Evolutionary conservation across 2,888 invertebrate genomes (phyloP).

Genomic region (Artemia sp.): DNA sequence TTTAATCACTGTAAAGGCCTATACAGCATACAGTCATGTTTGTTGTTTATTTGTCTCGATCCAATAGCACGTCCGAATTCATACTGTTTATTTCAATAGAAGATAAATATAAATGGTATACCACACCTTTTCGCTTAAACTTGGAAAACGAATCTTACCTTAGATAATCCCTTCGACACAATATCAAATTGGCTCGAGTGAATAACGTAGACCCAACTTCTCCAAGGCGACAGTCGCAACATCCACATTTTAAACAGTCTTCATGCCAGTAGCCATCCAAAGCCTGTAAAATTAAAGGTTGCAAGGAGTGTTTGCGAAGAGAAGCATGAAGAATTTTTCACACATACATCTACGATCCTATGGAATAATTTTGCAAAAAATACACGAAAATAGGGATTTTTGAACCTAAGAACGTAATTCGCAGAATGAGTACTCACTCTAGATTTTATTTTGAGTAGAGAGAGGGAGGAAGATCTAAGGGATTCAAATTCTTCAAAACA

Average conservation of each 20-base stretch:
- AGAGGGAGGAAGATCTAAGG: too few relatives aligned
- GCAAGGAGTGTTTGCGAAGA: too few relatives aligned
- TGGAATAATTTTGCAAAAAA: background rate
- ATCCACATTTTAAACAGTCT: slow-evolving; percentile 77
- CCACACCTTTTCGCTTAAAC: too few relatives aligned
- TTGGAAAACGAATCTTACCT: slow-evolving; percentile 40
- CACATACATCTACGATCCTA: background rate
- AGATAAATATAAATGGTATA: too few relatives aligned
- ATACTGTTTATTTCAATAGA: too few relatives aligned
- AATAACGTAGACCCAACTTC: slow-evolving; percentile 80
- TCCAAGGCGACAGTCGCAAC: slow-evolving; percentile 80
- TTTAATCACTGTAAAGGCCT: too few relatives aligned
- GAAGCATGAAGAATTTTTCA: slow-evolving; percentile 38
- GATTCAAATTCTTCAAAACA: too few relatives aligned
- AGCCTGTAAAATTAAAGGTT: slow-evolving; percentile 48
- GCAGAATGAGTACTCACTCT: background rate
- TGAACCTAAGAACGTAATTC: background rate
- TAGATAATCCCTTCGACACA: slow-evolving; percentile 79
- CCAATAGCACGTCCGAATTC: too few relatives aligned
- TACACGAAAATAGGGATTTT: background rate
- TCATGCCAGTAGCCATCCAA: slow-evolving; percentile 85
- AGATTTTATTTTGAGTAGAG: too few relatives aligned
- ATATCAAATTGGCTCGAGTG: slow-evolving; percentile 73
- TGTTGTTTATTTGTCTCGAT: too few relatives aligned
- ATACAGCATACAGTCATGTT: too few relatives aligned